Evolutionary conservation across 2,797 vertebrate genomes (phyloP).

Genomic region (Triplophysa yarkandensis): DNA sequence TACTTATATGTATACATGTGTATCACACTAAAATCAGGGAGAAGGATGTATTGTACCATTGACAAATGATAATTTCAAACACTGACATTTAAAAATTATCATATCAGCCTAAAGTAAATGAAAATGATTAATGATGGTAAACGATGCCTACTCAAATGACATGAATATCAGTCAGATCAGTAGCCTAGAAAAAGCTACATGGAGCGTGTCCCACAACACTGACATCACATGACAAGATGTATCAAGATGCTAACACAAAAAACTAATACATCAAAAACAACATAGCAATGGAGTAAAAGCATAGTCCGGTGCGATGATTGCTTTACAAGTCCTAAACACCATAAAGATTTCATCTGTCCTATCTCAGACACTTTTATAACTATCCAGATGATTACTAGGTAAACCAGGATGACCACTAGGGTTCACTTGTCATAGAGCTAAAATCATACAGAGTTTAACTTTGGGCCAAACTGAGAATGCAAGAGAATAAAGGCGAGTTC

Average conservation of each 20-base stretch:
- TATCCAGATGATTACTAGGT: neutral
- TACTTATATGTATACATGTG: neutral
- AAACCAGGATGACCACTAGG: neutral
- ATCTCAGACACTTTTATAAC: neutral
- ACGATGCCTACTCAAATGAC: neutral
- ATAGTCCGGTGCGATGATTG: neutral
- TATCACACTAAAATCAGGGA: neutral
- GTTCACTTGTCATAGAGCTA: neutral
- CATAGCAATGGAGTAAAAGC: neutral
- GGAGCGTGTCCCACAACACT: neutral
- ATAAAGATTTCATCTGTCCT: neutral
- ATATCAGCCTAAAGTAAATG: neutral
- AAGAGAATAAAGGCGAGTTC: slow-evolving; percentile 7
- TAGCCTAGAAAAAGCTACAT: neutral
- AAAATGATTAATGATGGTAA: neutral
- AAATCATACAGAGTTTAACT: neutral
- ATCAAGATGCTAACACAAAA: neutral
- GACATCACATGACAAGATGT: neutral
- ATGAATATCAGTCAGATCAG: neutral
- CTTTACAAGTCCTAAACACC: neutral
- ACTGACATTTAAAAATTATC: neutral
- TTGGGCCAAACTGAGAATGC: neutral
- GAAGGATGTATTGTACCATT: neutral
- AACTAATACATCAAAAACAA: neutral
- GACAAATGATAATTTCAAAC: neutral